Percentiles rank a stretch among this genome's conserved stretches.
Conservation (phyloP, 2,888 invertebrate genomes). For the Clusia tigrina region DNA sequence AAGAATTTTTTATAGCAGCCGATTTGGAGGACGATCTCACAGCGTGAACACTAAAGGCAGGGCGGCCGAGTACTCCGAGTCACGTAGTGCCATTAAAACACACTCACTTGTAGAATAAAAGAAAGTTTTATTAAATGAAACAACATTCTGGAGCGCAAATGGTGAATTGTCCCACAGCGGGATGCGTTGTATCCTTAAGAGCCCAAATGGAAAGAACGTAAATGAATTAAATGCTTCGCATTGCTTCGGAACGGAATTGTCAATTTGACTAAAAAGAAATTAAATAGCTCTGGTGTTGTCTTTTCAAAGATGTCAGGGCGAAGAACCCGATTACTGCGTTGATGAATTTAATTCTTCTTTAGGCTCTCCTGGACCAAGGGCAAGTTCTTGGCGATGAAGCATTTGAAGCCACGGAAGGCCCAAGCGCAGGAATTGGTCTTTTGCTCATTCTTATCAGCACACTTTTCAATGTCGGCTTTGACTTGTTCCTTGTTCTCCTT, state of each 20-base stretch:
- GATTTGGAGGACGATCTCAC: too few species aligned
- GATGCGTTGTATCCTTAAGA: too few species aligned
- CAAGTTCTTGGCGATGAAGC: slow-evolving; percentile 62
- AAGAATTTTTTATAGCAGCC: too few species aligned
- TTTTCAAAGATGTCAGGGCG: not conserved
- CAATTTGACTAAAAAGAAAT: not conserved
- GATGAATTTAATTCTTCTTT: slow-evolving; percentile 49
- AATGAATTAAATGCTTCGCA: slow-evolving; percentile 1
- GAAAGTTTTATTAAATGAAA: too few species aligned
- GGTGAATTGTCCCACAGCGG: too few species aligned
- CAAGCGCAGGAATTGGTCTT: slow-evolving; percentile 58
- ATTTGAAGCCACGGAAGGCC: slow-evolving; percentile 63
- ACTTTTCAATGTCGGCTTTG: slow-evolving; percentile 59
- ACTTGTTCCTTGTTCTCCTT: slow-evolving; percentile 58
- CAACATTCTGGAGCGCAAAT: too few species aligned
- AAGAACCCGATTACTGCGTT: too few species aligned
- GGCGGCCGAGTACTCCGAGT: too few species aligned
- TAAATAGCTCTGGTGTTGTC: not conserved
- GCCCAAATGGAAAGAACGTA: too few species aligned
- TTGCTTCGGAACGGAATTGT: not conserved
- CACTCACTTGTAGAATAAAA: too few species aligned
- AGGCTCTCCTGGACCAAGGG: slow-evolving; percentile 61
- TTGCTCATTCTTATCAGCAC: slow-evolving; percentile 62
- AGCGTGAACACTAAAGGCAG: too few species aligned
- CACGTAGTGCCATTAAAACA: too few species aligned